Evolutionary conservation across 2,797 vertebrate species (phyloP).

Genomic region (Sebastes hubbsi): DNA sequence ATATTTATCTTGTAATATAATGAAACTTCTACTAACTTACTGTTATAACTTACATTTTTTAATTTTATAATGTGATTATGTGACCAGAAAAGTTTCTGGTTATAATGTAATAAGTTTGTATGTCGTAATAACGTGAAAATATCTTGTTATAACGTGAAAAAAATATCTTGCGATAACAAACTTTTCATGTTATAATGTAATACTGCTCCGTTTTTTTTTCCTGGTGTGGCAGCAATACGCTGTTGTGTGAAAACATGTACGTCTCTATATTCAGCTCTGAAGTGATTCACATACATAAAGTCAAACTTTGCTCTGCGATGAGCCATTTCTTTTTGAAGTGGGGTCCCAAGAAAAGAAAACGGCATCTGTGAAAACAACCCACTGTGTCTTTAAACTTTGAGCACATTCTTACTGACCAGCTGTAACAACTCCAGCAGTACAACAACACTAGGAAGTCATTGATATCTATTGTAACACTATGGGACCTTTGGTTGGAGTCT

Average conservation of each 20-base stretch:
- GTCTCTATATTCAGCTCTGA: slow-evolving; percentile 48
- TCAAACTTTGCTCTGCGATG: slow-evolving; percentile 73
- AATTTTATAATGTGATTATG: too few relatives aligned
- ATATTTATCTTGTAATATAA: too few relatives aligned
- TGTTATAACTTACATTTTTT: too few relatives aligned
- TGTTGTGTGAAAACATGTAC: neutral
- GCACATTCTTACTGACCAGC: slow-evolving; percentile 89
- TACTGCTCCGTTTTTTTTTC: too few relatives aligned
- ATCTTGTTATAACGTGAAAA: too few relatives aligned
- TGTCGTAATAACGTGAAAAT: too few relatives aligned
- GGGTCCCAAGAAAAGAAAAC: slow-evolving; percentile 77
- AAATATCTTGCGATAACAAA: too few relatives aligned
- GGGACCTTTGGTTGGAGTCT: slow-evolving; percentile 49
- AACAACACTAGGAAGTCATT: slow-evolving; percentile 74
- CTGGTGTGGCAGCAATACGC: too few relatives aligned
- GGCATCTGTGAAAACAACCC: slow-evolving; percentile 96
- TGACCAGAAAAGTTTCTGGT: too few relatives aligned
- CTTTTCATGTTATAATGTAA: too few relatives aligned
- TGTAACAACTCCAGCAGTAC: slow-evolving; percentile 88
- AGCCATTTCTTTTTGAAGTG: slow-evolving; percentile 89
- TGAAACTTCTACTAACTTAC: too few relatives aligned
- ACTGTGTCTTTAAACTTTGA: slow-evolving; percentile 92
- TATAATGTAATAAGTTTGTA: too few relatives aligned
- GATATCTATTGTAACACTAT: slow-evolving; percentile 65
- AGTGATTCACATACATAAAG: slow-evolving; percentile 76